Conservation (phyloP, 2,113 vertebrate species). For the Tyrannus savana region DNA sequence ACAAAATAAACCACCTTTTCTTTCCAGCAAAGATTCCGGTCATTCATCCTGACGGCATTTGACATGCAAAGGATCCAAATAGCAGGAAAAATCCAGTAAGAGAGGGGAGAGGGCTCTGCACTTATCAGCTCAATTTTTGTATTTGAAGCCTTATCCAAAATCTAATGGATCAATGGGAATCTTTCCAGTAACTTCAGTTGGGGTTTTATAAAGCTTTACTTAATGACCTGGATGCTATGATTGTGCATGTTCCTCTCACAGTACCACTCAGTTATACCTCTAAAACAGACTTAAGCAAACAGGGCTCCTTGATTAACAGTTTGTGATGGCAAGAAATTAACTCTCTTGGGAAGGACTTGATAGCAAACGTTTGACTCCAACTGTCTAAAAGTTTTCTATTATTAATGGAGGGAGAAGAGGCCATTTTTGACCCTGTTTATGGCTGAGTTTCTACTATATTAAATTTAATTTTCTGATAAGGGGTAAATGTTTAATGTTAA, state of each 20-base stretch:
- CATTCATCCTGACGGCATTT: background rate
- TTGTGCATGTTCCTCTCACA: background rate
- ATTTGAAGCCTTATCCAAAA: constrained; percentile 13
- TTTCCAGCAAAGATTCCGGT: background rate
- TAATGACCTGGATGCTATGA: background rate
- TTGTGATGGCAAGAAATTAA: background rate
- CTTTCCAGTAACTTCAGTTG: background rate
- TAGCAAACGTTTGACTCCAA: background rate
- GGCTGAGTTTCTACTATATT: background rate
- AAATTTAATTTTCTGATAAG: background rate
- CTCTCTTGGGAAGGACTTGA: background rate
- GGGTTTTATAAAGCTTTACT: background rate
- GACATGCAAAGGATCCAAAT: background rate
- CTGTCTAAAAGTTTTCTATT: background rate
- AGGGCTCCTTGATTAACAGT: background rate
- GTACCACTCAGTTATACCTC: background rate
- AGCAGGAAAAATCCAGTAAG: background rate
- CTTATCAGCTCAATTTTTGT: background rate
- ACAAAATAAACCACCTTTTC: background rate
- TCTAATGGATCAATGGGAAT: constrained; percentile 52
- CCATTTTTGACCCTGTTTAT: background rate
- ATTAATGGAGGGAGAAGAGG: background rate
- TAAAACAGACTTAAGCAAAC: background rate
- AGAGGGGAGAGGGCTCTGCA: background rate
- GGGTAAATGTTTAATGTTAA: background rate